Conservation (phyloP, 2,797 vertebrate genomes). For the Sylvilagus floridanus region DNA sequence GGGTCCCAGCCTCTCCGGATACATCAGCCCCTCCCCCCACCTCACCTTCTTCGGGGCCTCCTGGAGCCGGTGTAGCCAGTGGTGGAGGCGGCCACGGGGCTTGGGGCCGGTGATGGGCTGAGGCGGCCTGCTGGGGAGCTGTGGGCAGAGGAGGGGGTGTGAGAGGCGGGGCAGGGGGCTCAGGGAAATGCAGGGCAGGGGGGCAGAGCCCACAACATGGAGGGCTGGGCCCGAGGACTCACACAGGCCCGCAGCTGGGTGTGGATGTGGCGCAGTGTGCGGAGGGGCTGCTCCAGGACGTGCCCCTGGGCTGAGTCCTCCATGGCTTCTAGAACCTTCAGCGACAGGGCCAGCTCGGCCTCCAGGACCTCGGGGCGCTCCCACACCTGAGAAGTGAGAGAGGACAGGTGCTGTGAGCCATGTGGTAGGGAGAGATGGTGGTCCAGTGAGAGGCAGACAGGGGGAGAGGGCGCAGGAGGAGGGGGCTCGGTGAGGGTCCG, state of each 20-base stretch:
- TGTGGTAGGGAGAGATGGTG: not conserved
- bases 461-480: not conserved
- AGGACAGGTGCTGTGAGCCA: not conserved
- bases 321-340: not conserved
- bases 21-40: not conserved
- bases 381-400: not conserved
- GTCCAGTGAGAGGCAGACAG: not conserved
- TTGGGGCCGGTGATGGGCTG: not conserved
- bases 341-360: conserved; percentile 30
- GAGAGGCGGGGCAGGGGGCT: not conserved
- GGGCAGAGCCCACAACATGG: not conserved
- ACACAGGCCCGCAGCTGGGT: conserved; percentile 39
- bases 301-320: not conserved
- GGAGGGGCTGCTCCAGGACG: not conserved
- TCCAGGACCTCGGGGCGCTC: not conserved
- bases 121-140: not conserved
- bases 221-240: not conserved
- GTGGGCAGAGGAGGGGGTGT: not conserved
- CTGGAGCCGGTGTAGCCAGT: conserved; percentile 9
- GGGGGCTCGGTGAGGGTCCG: too few relatives aligned
- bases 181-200: not conserved
- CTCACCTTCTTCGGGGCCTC: conserved; percentile 10
- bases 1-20: too few relatives aligned
- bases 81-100: not conserved
- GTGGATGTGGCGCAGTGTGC: not conserved